Evolutionary conservation across 2,888 invertebrate genomes (phyloP), one percentile per base, ranked within the genome.

Genomic region (Phyllotreta cruciferae): DNA sequence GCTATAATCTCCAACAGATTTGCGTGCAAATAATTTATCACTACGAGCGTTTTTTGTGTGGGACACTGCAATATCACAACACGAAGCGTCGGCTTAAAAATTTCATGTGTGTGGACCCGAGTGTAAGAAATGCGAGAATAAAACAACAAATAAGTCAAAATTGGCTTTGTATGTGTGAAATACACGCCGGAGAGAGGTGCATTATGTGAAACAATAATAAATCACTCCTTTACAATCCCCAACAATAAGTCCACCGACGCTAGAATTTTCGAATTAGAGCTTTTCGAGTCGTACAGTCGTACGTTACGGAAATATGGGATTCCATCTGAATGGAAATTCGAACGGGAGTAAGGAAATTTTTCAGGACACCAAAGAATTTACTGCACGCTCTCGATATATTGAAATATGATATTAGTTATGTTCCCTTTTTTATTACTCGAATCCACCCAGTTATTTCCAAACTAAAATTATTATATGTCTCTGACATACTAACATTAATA

Each of bases 191-290:
- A 4, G 49, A 49, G 10, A 49, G 49, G 49, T 49, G 49, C 49
- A 49, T 49, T 49, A 49, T 49, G 35, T n/a, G 49, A 49, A 49
- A 49, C 49, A 49, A 49, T 35, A 49, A 49, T 49, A 49, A 49
- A 49, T 49, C 49, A 49, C 6, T 35, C 35, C 14, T 36, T 11
- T 49, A 49, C 49, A 49, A 11, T 49, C 9, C 49, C 11, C 35
- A 35, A 49, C 49, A 49, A 49, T 49, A 49, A 49, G 49, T 49
- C 49, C n/a, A n/a, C 49, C 11, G 35, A 36, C 34, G 11, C n/a
- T 24, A 9, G 49, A 34, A 6, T 35, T 35, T 49, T 49, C 35
- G 34, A 36, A 35, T 49, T 49, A 49, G 14, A n/a, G 47, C 24
- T 24, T 24, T 24, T 24, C 24, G 24, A 24, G 24, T 24, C 24